Conservation (phyloP, 2,797 vertebrate genomes). For the Adrianichthys oophorus region DNA sequence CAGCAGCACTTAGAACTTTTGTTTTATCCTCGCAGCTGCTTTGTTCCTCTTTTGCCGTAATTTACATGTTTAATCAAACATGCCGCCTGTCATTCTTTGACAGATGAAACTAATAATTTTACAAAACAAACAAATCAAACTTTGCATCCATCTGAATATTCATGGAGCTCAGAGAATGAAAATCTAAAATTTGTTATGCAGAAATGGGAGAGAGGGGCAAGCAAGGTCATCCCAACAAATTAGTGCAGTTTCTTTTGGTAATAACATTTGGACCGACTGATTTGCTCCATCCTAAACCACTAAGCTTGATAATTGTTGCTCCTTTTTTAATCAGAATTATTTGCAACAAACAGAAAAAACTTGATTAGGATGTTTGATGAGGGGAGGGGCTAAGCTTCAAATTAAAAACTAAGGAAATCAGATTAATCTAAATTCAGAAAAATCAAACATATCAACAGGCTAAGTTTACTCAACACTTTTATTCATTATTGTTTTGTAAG, state of each 20-base stretch:
- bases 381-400: background rate
- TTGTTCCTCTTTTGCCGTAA: slow-evolving; percentile 1
- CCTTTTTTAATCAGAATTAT: slow-evolving; percentile 15
- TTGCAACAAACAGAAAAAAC: background rate
- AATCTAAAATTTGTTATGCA: background rate
- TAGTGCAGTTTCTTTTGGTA: slow-evolving; percentile 24
- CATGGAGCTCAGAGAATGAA: slow-evolving; percentile 6
- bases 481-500: background rate
- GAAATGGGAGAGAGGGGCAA: background rate
- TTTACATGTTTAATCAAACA: slow-evolving; percentile 35
- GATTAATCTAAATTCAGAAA: background rate
- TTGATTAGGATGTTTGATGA: slow-evolving; percentile 13
- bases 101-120: slow-evolving; percentile 20
- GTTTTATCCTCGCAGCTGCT: slow-evolving; percentile 28
- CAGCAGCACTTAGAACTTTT: no score
- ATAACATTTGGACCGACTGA: slow-evolving; percentile 32
- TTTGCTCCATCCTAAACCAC: slow-evolving; percentile 9
- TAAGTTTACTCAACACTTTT: background rate
- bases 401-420: slow-evolving; percentile 23
- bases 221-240: slow-evolving; percentile 13
- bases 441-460: background rate
- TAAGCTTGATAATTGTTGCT: slow-evolving; percentile 30
- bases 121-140: slow-evolving; percentile 37
- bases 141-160: slow-evolving; percentile 39
- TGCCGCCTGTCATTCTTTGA: background rate